Evolutionary conservation across 2,113 vertebrate species (phyloP), one percentile per base, ranked within the genome.

Genomic region (Prietella phreatophila): DNA sequence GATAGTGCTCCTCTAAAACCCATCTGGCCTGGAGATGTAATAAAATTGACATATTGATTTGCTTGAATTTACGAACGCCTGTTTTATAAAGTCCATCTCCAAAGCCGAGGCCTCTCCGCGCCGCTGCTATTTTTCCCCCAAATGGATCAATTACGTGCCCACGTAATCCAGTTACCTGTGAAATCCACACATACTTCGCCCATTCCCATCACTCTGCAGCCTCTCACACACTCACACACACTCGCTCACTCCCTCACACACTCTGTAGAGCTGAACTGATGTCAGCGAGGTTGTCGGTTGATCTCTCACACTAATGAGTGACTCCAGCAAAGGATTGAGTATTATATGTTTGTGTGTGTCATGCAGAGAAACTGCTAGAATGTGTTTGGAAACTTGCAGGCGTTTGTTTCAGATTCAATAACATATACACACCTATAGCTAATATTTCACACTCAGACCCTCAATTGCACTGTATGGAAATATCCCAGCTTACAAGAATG

Each of bases 21-120:
- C 97, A 97, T 97, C 96, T 98, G 97, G 97, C 97, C 97, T 94
- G 92, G 95, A 96, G 97, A 98, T 97, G 96, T 99, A 99, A 98
- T 99, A 99, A 99, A 99, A 99, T 97, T 99, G 97, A 99, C 97
- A 97, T 99, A 99, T 99, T 97, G 98, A 99, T 99, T 99, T 96
- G 96, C 98, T 97, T 97, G 97, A 98, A 99, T 98, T 98, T 99
- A 98, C 97, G 97, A 98, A 98, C 96, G 98, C 96, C 97, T 97
- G 97, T 98, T 99, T 99, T 97, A 99, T 99, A 98, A 98, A 98
- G 97, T 98, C 97, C 97, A 94, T 98, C 97, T 97, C 97, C 96
- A 95, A 97, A 97, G 97, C 96, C 95, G 96, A 95, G 97, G 96
- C 96, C 97, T 97, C 97, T 97, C 98, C 97, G 96, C 96, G 97